Evolutionary conservation across 2,888 invertebrate species (phyloP), one percentile per base, ranked within the genome.

Genomic region (Drosophila ezoana): DNA sequence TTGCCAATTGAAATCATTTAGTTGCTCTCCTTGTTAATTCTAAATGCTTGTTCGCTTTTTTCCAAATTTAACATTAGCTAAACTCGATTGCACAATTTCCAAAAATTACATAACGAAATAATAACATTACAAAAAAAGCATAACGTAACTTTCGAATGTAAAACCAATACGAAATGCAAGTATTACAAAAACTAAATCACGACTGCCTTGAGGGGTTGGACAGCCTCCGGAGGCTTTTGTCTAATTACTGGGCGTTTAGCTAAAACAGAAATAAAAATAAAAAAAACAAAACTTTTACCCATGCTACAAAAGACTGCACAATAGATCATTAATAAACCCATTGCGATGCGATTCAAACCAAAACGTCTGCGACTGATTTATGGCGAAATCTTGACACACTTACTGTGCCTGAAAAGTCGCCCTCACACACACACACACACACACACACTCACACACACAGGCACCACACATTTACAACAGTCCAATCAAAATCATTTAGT

Each of bases 181-280:
- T 28, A 14, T 53, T 57, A 43, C 64, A 58, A 65, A 59, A 18
- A 5, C 2, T 3, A 45, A 33, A 67, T 33, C 33, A 37, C 40
- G 20, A 35, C n/a, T 45, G 11, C 16, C 23, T 10, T 14, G 16
- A 23, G 32, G 51, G 59, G n/a, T 10, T 8, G 16, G 13, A 11
- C 18, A 43, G 47, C 38, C 37, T 20, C 35, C 41, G 52, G 54
- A 35, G 52, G 44, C n/a, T 40, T 49, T 64, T 45, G 61, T 56
- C 74, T 76, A 79, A 79, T 76, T 76, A 61, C 64, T 61, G 62
- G 76, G 80, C 78, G 78, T 72, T 78, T 62, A 65, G 45, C 35
- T 37, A 13, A 47, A 45, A 8, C 28, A 28, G 8, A 13, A 33
- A 13, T 41, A 38, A 43, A 20, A 53, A 38, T 3, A 64, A 54